Base-by-base conservation (phyloP, 53 echinoderm and acorn worm genomes). In the Mesocentrotus franciscanus region DNA sequence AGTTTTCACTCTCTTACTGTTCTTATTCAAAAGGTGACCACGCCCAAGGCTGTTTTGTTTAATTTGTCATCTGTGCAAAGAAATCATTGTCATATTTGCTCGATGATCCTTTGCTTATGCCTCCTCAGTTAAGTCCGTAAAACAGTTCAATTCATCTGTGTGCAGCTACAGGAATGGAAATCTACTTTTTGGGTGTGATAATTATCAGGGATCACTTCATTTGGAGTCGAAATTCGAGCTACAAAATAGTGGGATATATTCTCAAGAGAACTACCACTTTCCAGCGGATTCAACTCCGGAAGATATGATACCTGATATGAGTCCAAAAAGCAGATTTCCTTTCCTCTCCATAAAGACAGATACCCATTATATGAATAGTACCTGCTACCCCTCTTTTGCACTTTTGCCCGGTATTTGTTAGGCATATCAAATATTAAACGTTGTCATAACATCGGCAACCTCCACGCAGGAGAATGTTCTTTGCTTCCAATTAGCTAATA, bases 401-500 rank as follows among this genome's bases (percentile, higher is more conserved):
- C 87, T 87, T 27, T 79, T n/a, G n/a, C 57, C 57, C 42, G 49
- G 18, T 83, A 49, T 84, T 84, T 84, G 29, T 84, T 20, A 24
- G 58, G 56, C 56, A 87, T 87, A n/a, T 87, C 81, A 81, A 42
- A 35, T 81, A 81, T 18, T 81, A 17, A 8, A 57, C 57, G 57
- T 9, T 87, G 87, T 87, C 87, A 87, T 87, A 87, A 87, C 87
- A 84, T 58, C 57, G 29, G 87, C n/a, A 58, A 58, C 58, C 87
- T 58, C 24, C 27, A 56, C 29, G 58, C 5, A 55, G 49, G 26
- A 57, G 56, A 87, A 58, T 57, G 58, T 57, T 57, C 27, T 87
- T 27, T 59, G 57, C 58, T 58, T 87, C n/a, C 56, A 57, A 87
- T 87, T 87, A 87, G 87, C 59, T 29, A n/a, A 58, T 56, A 87